Evolutionary conservation across 2,888 invertebrate genomes (phyloP), one percentile per base, ranked within the genome.

Genomic region (Diadegma fenestrale): DNA sequence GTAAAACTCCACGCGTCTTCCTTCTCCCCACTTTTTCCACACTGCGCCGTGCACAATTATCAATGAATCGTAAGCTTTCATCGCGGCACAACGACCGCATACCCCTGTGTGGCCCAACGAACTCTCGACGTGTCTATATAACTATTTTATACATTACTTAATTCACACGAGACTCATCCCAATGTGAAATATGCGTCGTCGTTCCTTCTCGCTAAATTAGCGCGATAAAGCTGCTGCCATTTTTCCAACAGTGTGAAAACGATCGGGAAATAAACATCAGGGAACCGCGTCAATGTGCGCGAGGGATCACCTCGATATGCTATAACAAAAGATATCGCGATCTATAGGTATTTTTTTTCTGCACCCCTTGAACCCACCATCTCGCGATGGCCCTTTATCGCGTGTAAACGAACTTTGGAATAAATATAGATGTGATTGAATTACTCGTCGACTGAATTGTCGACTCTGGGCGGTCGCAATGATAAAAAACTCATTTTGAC

Each of bases 1-100:
- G 80, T 85, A 68, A 90, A 90, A 71, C 26, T 58, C 76, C 73
- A 51, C 78, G 76, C 51, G 33, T 61, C 64, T 75, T 73, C 72
- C 63, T 14, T 22, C 30, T 37, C 22, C 43, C 66, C 75, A 8
- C 51, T 22, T 43, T 54, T 19, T 45, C 19, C 45, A 4, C 45
- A n/a, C 33, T n/a, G n/a, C 33, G 33, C 5, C 45, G n/a, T 48
- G n/a, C 17, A 48, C 48, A 64, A 61, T 71, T 79, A 63, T 82
- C 80, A 80, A 80, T 86, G 82, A 85, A 84, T 75, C 63, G 77
- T 79, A 77, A 82, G 76, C 71, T 80, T 76, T 68, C 63, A 45
- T 85, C 61, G 33, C 63, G 41, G 58, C 58, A n/a, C 71, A 54
- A 51, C 71, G 71, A 71, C 41, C 37, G 37, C 7, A 22, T 41